phyloP scores from a whole-genome alignment of 2,113 vertebrate species.

The Dromaius novaehollandiae region DNA sequence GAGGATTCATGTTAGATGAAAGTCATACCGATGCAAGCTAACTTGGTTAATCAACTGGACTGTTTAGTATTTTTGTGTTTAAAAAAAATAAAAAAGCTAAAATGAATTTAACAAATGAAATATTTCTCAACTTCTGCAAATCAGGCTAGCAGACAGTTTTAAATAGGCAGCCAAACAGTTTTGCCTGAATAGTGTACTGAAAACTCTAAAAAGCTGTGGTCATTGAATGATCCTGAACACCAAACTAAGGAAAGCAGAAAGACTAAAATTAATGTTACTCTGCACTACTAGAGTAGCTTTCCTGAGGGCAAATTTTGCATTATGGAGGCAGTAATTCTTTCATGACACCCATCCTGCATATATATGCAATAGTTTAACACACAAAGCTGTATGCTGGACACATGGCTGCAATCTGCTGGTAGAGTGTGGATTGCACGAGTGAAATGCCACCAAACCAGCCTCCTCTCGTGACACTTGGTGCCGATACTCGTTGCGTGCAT shows the following conservation, averaged over 20 bases:
- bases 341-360: not conserved
- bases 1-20: not conserved
- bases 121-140: not conserved
- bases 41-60: not conserved
- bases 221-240: not conserved
- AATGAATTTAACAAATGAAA: not conserved
- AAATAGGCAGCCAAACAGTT: not conserved
- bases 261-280: not conserved
- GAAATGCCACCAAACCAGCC: not conserved
- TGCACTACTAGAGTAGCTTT: not conserved
- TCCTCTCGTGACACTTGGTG: accelerated
- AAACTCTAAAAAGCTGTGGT: not conserved
- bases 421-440: not conserved
- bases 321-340: not conserved
- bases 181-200: not conserved
- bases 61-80: not conserved
- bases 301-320: not conserved
- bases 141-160: not conserved
- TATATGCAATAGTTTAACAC: not conserved
- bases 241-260: not conserved
- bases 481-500: not conserved
- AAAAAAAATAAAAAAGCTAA: not conserved
- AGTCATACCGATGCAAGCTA: not conserved
- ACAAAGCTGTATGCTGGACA: not conserved
- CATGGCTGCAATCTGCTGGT: not conserved